Conservation (phyloP, 2,113 vertebrate genomes). For the Poicephalus meyeri region DNA sequence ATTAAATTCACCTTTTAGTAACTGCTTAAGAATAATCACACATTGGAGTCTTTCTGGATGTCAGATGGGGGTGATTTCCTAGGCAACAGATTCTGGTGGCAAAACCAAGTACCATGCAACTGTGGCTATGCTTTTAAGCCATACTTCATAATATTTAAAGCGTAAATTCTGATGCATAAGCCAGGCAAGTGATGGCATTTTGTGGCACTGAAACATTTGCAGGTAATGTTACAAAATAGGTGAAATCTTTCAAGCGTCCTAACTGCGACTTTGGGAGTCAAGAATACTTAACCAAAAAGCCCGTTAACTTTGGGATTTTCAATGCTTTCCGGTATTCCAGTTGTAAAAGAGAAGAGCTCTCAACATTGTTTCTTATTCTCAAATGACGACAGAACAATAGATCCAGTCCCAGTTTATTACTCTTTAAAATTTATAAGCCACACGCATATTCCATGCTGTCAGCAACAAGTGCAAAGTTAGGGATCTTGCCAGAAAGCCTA, state of each 20-base stretch:
- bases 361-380: neutral
- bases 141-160: slow-evolving; percentile 4
- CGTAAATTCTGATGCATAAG: neutral
- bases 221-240: neutral
- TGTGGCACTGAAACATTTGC: neutral
- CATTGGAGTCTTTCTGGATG: neutral
- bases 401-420: neutral
- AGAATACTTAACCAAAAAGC: neutral
- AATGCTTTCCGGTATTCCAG: neutral
- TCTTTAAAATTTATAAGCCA: neutral
- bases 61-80: slow-evolving; percentile 48
- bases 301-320: neutral
- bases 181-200: neutral
- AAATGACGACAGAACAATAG: neutral
- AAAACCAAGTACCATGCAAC: neutral
- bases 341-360: neutral
- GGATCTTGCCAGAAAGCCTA: neutral
- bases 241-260: neutral
- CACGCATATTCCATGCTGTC: neutral
- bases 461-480: neutral
- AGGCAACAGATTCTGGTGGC: slow-evolving; percentile 41
- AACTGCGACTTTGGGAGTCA: fast-evolving
- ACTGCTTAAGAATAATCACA: neutral
- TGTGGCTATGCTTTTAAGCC: neutral
- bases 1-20: slow-evolving; percentile 35